Base-by-base conservation (phyloP, 2,888 invertebrate genomes). In the Caenorhabditis wallacei region DNA sequence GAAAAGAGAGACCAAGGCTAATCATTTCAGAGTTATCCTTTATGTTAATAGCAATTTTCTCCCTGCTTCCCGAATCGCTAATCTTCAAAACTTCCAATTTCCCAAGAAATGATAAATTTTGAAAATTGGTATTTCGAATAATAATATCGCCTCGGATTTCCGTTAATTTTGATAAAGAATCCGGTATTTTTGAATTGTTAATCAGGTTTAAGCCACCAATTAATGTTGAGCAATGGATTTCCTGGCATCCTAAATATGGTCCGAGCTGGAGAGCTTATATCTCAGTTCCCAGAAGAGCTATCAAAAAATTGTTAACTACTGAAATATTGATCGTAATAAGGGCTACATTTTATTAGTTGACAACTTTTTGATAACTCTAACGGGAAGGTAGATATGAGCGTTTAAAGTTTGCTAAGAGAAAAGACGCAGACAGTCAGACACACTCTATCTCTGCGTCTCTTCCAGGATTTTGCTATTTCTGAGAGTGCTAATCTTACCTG, bases 51-150 rank as follows among this genome's bases (percentile, higher is more conserved):
- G 61, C 43, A 1, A 61, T 43, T 24, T 22, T 61, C 13, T 24
- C 43, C 1, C n/a, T 3, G 16, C n/a, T 8, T n/a, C 43, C 43
- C 11, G 43, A 7, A 16, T 43, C n/a, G 8, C 43, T 24, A 1
- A 61, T 26, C 20, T 43, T 43, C 7, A 61, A 0, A 16, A 4
- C 24, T 61, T 61, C 13, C 24, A 61, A 22, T 8, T 61, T 61
- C 24, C 16, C 13, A 7, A 61, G 24, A 61, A 61, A 43, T n/a
- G 61, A 61, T 24, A 61, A n/a, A 43, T 43, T 26, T n/a, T 24
- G 43, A 8, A 61, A 61, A 16, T 24, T 43, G 2, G 61, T 24
- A 24, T 61, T 43, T 43, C 43, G 13, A 24, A 61, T 43, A 1
- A 8, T 10, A 2, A 61, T 16, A 13, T 43, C 24, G 43, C 61